Conservation (phyloP, 2,888 invertebrate genomes). For the Philopedon plagiatum region DNA sequence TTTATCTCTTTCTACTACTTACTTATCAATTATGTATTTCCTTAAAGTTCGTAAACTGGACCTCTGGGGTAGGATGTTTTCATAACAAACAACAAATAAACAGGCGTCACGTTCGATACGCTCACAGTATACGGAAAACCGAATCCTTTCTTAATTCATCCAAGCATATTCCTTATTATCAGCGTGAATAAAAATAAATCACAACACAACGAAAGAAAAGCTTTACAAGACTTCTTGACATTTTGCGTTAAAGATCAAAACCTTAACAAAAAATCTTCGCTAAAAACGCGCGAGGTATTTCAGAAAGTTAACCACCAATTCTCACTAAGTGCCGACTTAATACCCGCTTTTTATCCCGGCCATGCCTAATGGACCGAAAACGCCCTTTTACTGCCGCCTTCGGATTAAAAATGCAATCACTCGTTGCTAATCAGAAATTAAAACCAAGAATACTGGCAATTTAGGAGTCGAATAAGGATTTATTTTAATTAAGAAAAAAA, state of each 20-base stretch:
- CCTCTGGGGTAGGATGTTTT: too few relatives aligned
- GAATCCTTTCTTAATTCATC: too few relatives aligned
- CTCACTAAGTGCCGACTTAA: conserved; percentile 20
- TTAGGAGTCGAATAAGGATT: not conserved
- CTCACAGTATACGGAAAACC: too few relatives aligned
- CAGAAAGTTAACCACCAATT: conserved; percentile 29
- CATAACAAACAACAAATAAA: too few relatives aligned
- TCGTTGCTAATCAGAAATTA: conserved; percentile 38
- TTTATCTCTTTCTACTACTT: too few relatives aligned
- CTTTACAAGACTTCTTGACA: not conserved
- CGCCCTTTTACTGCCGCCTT: conserved; percentile 21
- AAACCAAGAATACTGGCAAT: conserved; percentile 28
- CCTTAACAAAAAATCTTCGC: not conserved
- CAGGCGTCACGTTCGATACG: too few relatives aligned
- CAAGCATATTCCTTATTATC: too few relatives aligned
- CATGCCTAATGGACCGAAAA: conserved; percentile 29
- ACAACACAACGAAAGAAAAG: too few relatives aligned
- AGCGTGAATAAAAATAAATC: too few relatives aligned
- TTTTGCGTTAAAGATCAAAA: not conserved
- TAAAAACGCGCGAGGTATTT: conserved; percentile 4
- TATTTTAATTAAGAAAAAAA: conserved; percentile 5
- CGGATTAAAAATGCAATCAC: conserved; percentile 34
- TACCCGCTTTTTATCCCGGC: conserved; percentile 14
- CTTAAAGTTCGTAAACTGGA: too few relatives aligned
- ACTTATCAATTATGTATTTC: too few relatives aligned